Base-by-base conservation (phyloP, 2,113 vertebrate genomes). In the Bufo gargarizans region DNA sequence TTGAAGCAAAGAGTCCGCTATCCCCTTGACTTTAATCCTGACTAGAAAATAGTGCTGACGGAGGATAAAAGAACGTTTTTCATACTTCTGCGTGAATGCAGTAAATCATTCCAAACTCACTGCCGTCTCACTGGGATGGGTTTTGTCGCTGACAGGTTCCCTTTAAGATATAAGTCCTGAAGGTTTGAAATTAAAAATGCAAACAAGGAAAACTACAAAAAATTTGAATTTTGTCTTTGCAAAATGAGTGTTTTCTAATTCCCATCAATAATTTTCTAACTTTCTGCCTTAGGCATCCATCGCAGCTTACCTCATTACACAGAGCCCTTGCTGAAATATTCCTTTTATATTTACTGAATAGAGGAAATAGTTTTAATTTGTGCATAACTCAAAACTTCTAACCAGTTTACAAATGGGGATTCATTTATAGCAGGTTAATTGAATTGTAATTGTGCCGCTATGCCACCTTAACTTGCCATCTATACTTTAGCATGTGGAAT, bases 381-480 rank as follows among this genome's bases (percentile, higher is more conserved):
- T 56, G 14, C 65, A 84, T 33, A 72, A 55, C 65, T 71, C 20
- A 16, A 33, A 22, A 69, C 49, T 53, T 72, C 65, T 71, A 53
- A 71, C 67, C 20, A 22, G n/a, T 76, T 85, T 56, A 85, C 47
- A 76, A 56, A 33, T 19, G 50, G 69, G 50, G 14, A 84, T 72
- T 17, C 50, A 53, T 53, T 67, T 22, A 77, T 77, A 77, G 61
- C 55, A 85, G 47, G 72, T 76, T 77, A 86, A 86, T 77, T 77
- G 72, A 77, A 77, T 86, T 76, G n/a, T 86, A 86, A 86, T 77
- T 63, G 56, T 86, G 20, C 58, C 45, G 72, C 13, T 77, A 63
- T 61, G 56, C 78, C 47, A 85, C 20, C 50, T 69, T 87, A 87
- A 55, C 59, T 53, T 22, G 45, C 49, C 43, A 67, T 63, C 63